Evolutionary conservation across 2,797 vertebrate genomes (phyloP).

Genomic region (Hozukius guyotensis): DNA sequence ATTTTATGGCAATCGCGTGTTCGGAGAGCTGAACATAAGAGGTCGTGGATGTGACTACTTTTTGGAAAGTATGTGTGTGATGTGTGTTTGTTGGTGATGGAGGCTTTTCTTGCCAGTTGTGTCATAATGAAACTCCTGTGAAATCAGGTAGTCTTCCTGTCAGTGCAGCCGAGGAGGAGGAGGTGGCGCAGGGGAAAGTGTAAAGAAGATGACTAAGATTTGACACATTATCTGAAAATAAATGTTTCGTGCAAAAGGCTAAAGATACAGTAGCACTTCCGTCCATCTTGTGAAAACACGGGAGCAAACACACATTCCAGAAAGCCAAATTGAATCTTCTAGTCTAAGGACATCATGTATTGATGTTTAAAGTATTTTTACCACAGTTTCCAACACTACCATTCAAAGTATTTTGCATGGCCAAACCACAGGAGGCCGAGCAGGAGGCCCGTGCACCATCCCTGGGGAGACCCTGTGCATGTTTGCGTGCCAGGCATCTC

Average conservation of each 20-base stretch:
- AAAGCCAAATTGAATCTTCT: neutral
- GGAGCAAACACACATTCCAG: neutral
- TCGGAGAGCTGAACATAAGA: neutral
- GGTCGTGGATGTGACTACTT: slow-evolving; percentile 20
- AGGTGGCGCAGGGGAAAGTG: slow-evolving; percentile 55
- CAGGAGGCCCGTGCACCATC: slow-evolving; percentile 45
- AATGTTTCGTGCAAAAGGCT: neutral
- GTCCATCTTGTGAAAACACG: neutral
- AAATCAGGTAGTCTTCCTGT: slow-evolving; percentile 71
- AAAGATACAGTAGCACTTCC: neutral
- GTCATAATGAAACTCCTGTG: slow-evolving; percentile 74
- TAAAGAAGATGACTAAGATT: slow-evolving; percentile 46
- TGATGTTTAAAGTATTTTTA: neutral
- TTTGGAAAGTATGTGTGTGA: slow-evolving; percentile 34
- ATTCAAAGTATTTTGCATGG: slow-evolving; percentile 29
- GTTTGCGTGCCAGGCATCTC: slow-evolving; percentile 61
- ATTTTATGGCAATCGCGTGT: slow-evolving; percentile 27
- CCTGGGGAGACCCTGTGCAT: slow-evolving; percentile 65
- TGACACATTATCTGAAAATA: slow-evolving; percentile 32
- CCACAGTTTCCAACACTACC: neutral
- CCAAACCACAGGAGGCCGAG: slow-evolving; percentile 39
- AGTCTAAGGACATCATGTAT: neutral
- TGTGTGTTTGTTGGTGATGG: slow-evolving; percentile 26
- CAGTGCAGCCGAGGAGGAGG: slow-evolving; percentile 44
- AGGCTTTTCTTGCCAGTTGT: slow-evolving; percentile 49